These are phyloP conservation scores for Chaetura pelagica DNA, from an alignment of 2,113 vertebrate species.

Conservation along the genomic window DNA sequence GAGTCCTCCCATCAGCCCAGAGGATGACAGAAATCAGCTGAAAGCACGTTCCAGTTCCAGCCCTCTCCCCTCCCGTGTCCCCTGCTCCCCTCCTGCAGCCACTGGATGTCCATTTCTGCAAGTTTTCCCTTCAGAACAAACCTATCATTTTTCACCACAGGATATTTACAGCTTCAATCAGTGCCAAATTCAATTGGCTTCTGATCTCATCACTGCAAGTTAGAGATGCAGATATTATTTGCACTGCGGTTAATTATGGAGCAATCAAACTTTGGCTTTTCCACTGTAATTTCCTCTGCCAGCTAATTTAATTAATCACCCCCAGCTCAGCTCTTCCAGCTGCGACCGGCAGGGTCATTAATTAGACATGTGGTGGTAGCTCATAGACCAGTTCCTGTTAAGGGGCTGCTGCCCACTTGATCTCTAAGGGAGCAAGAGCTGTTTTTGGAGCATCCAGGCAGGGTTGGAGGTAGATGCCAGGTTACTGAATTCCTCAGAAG, in stretches of 20 bases:
- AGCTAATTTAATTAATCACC: slow-evolving; percentile 93
- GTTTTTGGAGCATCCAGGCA: slow-evolving; percentile 41
- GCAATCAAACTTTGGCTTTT: slow-evolving; percentile 90
- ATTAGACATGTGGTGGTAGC: slow-evolving; percentile 83
- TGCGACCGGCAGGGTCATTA: slow-evolving; percentile 87
- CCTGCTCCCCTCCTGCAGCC: slow-evolving; percentile 55
- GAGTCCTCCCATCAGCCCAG: neutral
- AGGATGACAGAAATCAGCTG: slow-evolving; percentile 30
- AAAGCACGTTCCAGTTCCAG: slow-evolving; percentile 55
- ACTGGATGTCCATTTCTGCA: slow-evolving; percentile 75
- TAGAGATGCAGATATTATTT: slow-evolving; percentile 86
- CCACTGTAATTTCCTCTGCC: slow-evolving; percentile 88
- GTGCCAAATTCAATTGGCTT: slow-evolving; percentile 82
- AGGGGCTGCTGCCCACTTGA: slow-evolving; percentile 76
- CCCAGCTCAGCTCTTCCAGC: slow-evolving; percentile 86
- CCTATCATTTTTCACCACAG: slow-evolving; percentile 84
- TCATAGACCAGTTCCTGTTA: slow-evolving; percentile 76
- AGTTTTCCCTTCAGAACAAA: slow-evolving; percentile 85
- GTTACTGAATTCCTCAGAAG: neutral
- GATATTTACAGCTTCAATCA: slow-evolving; percentile 85
- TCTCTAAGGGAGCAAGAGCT: slow-evolving; percentile 61
- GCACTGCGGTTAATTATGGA: slow-evolving; percentile 87
- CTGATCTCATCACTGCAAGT: slow-evolving; percentile 83
- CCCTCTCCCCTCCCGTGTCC: slow-evolving; percentile 40
- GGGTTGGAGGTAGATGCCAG: neutral